Conservation (phyloP, 1,140 invertebrate genomes). For the Pachypsylla venusta region DNA sequence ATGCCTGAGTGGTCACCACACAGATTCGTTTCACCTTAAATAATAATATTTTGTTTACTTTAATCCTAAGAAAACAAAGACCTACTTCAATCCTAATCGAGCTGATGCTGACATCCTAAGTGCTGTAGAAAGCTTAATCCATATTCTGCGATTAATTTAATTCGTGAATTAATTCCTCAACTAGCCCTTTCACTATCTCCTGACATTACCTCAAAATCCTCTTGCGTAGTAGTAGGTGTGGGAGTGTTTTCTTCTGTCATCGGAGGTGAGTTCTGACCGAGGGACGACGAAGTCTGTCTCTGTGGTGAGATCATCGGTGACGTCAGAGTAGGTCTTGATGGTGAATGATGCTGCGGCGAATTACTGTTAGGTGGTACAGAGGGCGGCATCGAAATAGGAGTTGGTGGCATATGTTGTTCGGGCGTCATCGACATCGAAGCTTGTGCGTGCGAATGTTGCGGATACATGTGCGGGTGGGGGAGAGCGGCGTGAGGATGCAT, state of each 20-base stretch:
- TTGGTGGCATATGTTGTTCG: neutral
- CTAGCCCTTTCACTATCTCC: no score
- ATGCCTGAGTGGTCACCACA: no score
- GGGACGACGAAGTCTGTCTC: neutral
- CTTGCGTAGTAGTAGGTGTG: neutral
- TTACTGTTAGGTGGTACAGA: conserved; percentile 20
- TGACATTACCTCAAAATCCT: conserved; percentile 9
- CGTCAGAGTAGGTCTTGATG: neutral
- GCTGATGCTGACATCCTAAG: no score
- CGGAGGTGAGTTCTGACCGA: neutral
- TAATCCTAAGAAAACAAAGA: no score
- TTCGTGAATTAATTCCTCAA: no score
- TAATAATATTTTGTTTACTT: no score
- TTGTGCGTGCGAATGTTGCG: neutral
- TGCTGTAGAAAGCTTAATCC: no score
- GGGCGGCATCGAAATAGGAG: conserved; percentile 26
- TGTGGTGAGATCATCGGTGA: conserved; percentile 20
- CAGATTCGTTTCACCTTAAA: no score
- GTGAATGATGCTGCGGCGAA: neutral
- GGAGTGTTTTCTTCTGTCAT: no score
- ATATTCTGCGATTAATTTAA: no score
- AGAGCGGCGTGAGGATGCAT: conserved; percentile 3
- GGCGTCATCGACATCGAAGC: neutral
- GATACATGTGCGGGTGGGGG: conserved; percentile 2
- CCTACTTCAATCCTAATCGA: no score